phyloP scores from a whole-genome alignment of 2,888 invertebrate species.

The Nesidiocoris tenuis region DNA sequence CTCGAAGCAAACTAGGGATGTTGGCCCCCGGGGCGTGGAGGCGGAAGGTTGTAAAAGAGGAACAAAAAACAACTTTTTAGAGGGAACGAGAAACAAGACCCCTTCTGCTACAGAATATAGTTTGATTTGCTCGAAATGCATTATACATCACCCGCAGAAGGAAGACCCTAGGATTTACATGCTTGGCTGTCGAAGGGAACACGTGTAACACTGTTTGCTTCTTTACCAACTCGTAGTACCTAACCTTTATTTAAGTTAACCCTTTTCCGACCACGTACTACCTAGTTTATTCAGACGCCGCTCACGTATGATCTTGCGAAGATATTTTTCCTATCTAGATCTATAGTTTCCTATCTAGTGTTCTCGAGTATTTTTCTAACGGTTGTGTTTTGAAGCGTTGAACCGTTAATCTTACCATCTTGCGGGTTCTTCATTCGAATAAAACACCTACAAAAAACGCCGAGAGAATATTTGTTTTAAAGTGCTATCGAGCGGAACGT shows the following conservation, averaged over 20 bases:
- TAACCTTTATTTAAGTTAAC: neutral
- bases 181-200: conserved; percentile 11
- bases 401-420: too few species aligned
- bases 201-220: conserved; percentile 15
- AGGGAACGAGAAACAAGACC: conserved; percentile 18
- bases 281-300: too few species aligned
- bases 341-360: too few species aligned
- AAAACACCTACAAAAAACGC: too few species aligned
- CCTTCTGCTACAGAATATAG: conserved; percentile 27
- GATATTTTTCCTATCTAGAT: too few species aligned
- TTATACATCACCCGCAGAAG: conserved; percentile 26
- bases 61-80: conserved; percentile 8
- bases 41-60: neutral
- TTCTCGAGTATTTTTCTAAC: too few species aligned
- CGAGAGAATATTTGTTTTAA: too few species aligned
- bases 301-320: too few species aligned
- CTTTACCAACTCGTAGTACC: neutral
- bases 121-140: conserved; percentile 37
- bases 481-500: too few species aligned
- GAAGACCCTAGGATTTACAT: conserved; percentile 27
- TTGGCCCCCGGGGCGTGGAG: neutral
- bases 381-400: too few species aligned
- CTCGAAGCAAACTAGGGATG: conserved; percentile 16
- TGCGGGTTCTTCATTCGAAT: too few species aligned
- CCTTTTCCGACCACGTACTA: neutral